Conservation (phyloP, 1,140 invertebrate species). For the Drosophila nasuta region DNA sequence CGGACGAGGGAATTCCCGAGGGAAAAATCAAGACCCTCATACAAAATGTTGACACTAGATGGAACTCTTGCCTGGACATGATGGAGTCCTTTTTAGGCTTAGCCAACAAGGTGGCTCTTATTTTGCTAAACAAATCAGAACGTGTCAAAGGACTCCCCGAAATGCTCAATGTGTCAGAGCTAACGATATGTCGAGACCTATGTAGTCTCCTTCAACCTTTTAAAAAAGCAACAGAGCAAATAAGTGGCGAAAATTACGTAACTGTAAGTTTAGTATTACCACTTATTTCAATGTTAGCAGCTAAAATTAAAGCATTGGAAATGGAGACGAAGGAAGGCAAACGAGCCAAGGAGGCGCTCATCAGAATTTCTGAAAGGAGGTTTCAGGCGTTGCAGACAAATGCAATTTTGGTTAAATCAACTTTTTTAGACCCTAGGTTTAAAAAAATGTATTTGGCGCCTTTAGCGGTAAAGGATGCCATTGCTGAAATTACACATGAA, state of each 20-base stretch:
- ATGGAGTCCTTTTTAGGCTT: neutral
- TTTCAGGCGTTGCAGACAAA: neutral
- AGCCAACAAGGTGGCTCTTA: neutral
- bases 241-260: neutral
- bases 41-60: neutral
- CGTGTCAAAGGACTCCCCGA: too few relatives aligned
- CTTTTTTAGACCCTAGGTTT: conserved; percentile 1
- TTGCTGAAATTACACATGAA: neutral
- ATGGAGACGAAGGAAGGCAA: too few relatives aligned
- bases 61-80: neutral
- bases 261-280: neutral
- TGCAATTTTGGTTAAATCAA: neutral
- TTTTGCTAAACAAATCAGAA: conserved; percentile 1
- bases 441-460: neutral
- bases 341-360: too few relatives aligned
- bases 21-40: neutral
- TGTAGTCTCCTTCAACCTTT: neutral
- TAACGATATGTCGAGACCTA: conserved; percentile 5
- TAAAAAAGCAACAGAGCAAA: neutral
- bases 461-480: neutral
- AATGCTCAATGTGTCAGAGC: neutral
- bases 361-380: neutral
- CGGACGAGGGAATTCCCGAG: conserved; percentile 18
- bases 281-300: neutral
- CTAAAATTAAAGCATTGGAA: neutral